A percentile compares a stretch with the other conserved stretches of the same genome.
Evolutionary conservation across 2,113 vertebrate genomes (phyloP).

Genomic region (Bos javanicus): DNA sequence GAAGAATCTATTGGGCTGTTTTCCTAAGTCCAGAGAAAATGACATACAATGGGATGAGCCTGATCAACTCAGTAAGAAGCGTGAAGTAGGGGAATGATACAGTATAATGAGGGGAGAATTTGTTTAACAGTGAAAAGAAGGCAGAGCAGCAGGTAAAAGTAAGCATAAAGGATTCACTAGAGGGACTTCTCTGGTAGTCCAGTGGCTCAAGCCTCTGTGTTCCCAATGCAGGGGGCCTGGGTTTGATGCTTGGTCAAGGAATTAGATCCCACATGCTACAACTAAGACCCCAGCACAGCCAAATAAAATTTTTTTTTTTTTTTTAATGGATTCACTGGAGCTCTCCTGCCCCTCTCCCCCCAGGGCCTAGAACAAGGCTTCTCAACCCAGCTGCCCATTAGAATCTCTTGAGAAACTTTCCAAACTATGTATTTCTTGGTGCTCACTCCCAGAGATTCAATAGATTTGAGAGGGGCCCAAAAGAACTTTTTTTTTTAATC

Average conservation of each 20-base stretch:
- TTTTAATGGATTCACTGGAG: background rate
- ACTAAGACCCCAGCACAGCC: background rate
- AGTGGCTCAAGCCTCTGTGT: background rate
- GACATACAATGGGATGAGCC: background rate
- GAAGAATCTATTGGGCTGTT: background rate
- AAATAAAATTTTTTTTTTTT: background rate
- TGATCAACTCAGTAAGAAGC: background rate
- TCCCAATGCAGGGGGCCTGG: background rate
- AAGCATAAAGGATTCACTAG: background rate
- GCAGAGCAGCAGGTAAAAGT: background rate
- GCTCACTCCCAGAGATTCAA: background rate
- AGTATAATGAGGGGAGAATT: background rate
- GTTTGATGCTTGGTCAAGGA: background rate
- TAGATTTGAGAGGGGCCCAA: background rate
- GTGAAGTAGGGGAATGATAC: fast-evolving
- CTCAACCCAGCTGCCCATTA: background rate
- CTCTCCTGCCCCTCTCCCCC: background rate
- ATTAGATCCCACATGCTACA: background rate
- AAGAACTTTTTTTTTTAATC: background rate
- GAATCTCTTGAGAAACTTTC: background rate
- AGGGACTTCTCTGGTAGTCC: background rate
- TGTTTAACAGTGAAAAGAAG: background rate
- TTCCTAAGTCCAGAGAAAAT: background rate
- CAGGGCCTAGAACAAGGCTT: background rate
- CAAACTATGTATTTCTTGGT: background rate